A percentile compares a stretch with the other conserved stretches of the same genome.
phyloP scores from a whole-genome alignment of 1,140 invertebrate genomes.

The Pomacea maculata region DNA sequence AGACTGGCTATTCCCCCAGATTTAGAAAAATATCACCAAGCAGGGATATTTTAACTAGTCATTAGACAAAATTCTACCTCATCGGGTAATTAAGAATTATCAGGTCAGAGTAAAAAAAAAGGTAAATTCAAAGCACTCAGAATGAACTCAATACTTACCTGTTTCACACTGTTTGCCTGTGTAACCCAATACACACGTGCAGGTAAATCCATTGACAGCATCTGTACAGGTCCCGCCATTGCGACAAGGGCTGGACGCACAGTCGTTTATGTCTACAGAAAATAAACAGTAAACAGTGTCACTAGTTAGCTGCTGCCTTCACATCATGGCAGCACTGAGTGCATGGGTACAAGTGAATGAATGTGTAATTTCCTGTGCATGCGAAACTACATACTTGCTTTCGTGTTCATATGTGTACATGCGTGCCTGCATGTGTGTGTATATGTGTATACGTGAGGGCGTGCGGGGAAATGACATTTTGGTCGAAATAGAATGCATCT shows the following conservation, averaged over 20 bases:
- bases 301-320: no score
- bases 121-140: no score
- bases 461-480: not conserved
- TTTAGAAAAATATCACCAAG: no score
- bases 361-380: slow-evolving; percentile 3
- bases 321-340: no score
- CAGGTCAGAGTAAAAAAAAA: no score
- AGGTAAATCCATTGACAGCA: slow-evolving; percentile 28
- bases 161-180: slow-evolving; percentile 31
- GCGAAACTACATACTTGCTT: not conserved
- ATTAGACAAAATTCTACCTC: no score
- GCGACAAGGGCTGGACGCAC: slow-evolving; percentile 29
- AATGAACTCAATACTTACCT: not conserved
- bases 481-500: no score
- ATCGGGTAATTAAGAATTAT: no score
- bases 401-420: not conserved
- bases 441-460: not conserved
- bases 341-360: not conserved
- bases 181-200: slow-evolving; percentile 33
- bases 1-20: no score
- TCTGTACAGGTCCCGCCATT: slow-evolving; percentile 33
- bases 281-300: not conserved
- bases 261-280: slow-evolving; percentile 35
- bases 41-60: no score
- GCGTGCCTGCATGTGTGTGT: not conserved